Base-by-base conservation (phyloP, 2,113 vertebrate species). In the Cepphus grylle region DNA sequence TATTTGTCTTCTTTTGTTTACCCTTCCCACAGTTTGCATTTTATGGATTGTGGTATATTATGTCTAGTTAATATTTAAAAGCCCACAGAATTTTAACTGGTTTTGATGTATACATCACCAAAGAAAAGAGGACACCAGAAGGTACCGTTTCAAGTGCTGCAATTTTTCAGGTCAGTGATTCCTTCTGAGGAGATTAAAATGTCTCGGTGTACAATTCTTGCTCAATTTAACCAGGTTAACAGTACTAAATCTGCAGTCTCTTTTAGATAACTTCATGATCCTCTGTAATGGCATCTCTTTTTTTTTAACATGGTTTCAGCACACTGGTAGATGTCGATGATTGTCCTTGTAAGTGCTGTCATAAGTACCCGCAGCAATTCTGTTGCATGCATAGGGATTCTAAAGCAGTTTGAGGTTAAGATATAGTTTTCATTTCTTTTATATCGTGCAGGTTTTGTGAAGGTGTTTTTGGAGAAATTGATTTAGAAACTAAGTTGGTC, bases 121-220 rank as follows among this genome's bases (percentile, higher is more conserved):
- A 94, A 93, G 69, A 47, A 89, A 87, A 93, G 71, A 93, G 38
- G 62, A 49, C 76, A 83, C 53, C 82, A 96, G 62, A 93, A 93
- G 74, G 86, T 72, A 29, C 49, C 0, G 2, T 80, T 94, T 81
- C 72, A 72, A 89, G 32, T 34, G 23, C 58, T 94, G 79, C 43
- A 59, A 15, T 96, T 93, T 95, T 88, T 81, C 74, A 81, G 74
- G 82, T 96, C 94, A 93, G 38, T 47, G 72, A 83, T 86, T 88
- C 71, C 55, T 93, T 95, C 53, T 80, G 74, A 77, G 45, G 85
- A 94, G 76, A 78, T 43, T 74, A 71, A 90, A 95, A 32, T 55
- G 38, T 83, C 59, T 88, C 2, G 0, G 42, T 85, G 38, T 93
- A 81, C 20, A 70, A 11, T 88, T 92, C 90, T 92, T 23, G 16